Base-by-base conservation (phyloP, 2,113 vertebrate species). In the Sphaerodactylus townsendi region DNA sequence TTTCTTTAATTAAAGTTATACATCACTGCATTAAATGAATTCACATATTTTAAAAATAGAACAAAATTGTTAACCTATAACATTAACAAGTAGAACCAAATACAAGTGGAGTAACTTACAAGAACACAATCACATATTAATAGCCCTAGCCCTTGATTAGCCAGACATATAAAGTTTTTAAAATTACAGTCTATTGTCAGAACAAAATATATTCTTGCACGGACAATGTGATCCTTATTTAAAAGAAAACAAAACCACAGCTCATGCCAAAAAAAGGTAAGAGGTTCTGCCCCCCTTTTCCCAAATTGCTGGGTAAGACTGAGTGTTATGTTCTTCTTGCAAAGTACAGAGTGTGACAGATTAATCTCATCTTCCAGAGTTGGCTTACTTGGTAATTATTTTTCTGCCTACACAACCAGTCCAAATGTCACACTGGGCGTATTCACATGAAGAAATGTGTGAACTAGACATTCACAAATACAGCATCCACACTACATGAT, bases 31-130 rank as follows among this genome's bases (percentile, higher is more conserved):
- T 90, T 91, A 94, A 93, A 48, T 87, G 82, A 93, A 91, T 88
- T 77, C 69, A 90, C 84, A 59, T 73, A 90, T 37, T 83, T 90
- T 79, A 28, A 88, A 93, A 94, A 92, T 35, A 87, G 77, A 91
- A 75, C 69, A 68, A n/a, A 89, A 75, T 66, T 90, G 89, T 91
- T 94, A 94, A 88, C 77, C 68, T 94, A 72, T 92, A 90, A 91
- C 73, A 82, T 94, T 82, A 79, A 80, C 81, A 69, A 90, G 88
- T 71, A 87, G 79, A 89, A 81, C 77, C 75, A 93, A 86, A 90
- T 84, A 85, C 86, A 91, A 90, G 75, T 90, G 91, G 81, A 94
- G 87, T 86, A 93, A 88, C 74, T 88, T 86, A 25, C 75, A 72
- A 25, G 90, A 89, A 92, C 81, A 91, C 83, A 84, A 79, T 89